phyloP scores from a whole-genome alignment of 2,888 invertebrate species.

The Adela reaumurella region DNA sequence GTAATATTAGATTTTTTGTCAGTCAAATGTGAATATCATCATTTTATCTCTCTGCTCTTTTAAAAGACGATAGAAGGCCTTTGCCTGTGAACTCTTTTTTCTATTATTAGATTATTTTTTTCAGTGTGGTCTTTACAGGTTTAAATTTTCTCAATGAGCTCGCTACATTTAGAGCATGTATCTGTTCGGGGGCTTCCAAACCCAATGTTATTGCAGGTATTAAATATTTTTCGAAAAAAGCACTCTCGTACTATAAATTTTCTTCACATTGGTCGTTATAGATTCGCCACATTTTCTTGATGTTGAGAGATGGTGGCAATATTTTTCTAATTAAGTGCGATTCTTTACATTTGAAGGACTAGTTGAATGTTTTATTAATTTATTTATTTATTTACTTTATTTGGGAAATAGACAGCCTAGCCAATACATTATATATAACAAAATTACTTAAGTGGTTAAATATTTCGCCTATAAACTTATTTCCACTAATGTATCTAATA shows the following conservation, averaged over 20 bases:
- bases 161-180: constrained; percentile 12
- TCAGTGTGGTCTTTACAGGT: background rate
- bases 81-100: constrained; percentile 12
- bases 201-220: constrained; percentile 11
- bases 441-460: too few species aligned
- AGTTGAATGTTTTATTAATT: too few species aligned
- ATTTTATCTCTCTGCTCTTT: constrained; percentile 4
- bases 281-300: constrained; percentile 12
- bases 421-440: too few species aligned
- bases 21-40: constrained; percentile 17
- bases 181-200: constrained; percentile 11
- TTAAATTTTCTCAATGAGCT: constrained; percentile 6
- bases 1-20: constrained; percentile 20
- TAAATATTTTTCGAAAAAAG: constrained; percentile 6
- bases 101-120: background rate
- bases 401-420: too few species aligned
- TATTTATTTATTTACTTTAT: too few species aligned
- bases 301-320: constrained; percentile 9
- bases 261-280: constrained; percentile 2
- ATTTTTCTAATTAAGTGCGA: constrained; percentile 2
- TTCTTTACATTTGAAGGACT: too few species aligned
- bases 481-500: too few species aligned
- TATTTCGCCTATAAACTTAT: too few species aligned
- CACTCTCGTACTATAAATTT: background rate
- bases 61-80: constrained; percentile 13